phyloP scores from a whole-genome alignment of 2,888 invertebrate genomes.

The Cosmia pyralina region DNA sequence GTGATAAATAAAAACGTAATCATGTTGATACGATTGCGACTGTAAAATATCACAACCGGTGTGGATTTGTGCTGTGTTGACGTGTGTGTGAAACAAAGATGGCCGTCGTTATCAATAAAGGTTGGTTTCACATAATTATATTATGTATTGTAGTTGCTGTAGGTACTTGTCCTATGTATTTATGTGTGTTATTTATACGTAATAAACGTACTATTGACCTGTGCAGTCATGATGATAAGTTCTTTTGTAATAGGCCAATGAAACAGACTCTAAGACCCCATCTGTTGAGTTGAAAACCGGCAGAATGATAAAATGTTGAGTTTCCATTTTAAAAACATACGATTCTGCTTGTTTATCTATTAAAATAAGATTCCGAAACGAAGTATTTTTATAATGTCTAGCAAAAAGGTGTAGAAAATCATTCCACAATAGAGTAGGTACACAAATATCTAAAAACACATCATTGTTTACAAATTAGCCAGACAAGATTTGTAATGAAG shows the following conservation, averaged over 20 bases:
- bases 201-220: conserved; percentile 13
- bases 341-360: neutral
- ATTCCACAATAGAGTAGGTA: neutral
- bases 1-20: conserved; percentile 33
- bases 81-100: conserved; percentile 70
- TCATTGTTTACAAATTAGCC: conserved; percentile 54
- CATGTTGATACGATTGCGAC: conserved; percentile 22
- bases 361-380: neutral
- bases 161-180: neutral
- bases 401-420: neutral
- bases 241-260: neutral
- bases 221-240: neutral
- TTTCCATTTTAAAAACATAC: neutral
- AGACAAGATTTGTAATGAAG: neutral
- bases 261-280: neutral
- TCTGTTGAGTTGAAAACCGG: too few species aligned
- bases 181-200: neutral
- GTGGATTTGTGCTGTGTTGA: conserved; percentile 47
- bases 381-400: neutral
- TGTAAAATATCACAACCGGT: conserved; percentile 45
- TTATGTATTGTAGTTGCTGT: neutral
- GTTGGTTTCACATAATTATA: conserved; percentile 67
- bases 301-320: too few species aligned
- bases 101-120: conserved; percentile 85
- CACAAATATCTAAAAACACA: neutral